phyloP scores from a whole-genome alignment of 64 coral and sea anemone species.

The Actinia equina region DNA sequence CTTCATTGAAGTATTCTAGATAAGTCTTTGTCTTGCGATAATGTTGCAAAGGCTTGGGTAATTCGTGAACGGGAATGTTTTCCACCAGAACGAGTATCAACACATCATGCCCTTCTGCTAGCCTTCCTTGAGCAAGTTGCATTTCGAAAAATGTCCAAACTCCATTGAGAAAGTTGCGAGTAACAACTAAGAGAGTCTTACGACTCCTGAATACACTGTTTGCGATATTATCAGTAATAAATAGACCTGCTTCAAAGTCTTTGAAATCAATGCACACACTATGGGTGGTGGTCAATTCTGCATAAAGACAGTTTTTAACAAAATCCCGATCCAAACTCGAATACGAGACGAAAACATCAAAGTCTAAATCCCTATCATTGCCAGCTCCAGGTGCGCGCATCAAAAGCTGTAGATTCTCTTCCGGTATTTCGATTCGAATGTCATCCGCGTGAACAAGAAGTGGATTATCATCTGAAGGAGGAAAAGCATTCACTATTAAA shows the following conservation, averaged over 20 bases:
- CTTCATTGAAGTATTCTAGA: slow-evolving; percentile 53
- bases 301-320: slow-evolving; percentile 19
- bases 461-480: not conserved
- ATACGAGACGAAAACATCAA: slow-evolving; percentile 67
- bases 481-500: not conserved
- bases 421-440: not conserved
- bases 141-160: slow-evolving; percentile 60
- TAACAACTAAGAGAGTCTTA: slow-evolving; percentile 46
- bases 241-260: slow-evolving; percentile 33
- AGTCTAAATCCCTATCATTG: not conserved
- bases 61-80: slow-evolving; percentile 18
- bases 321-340: slow-evolving; percentile 52
- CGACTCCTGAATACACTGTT: slow-evolving; percentile 68
- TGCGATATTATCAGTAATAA: slow-evolving; percentile 44
- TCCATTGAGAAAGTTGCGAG: slow-evolving; percentile 47
- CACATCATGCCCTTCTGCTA: slow-evolving; percentile 22
- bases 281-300: slow-evolving; percentile 9
- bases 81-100: slow-evolving; percentile 54
- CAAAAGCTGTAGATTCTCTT: not conserved
- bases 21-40: slow-evolving; percentile 51
- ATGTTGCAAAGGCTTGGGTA: slow-evolving; percentile 38
- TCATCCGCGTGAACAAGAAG: not conserved
- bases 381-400: not conserved
- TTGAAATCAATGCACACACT: slow-evolving; percentile 54
- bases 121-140: slow-evolving; percentile 50